phyloP scores from a whole-genome alignment of 2,113 vertebrate species.

The Hiodon tergisus region DNA sequence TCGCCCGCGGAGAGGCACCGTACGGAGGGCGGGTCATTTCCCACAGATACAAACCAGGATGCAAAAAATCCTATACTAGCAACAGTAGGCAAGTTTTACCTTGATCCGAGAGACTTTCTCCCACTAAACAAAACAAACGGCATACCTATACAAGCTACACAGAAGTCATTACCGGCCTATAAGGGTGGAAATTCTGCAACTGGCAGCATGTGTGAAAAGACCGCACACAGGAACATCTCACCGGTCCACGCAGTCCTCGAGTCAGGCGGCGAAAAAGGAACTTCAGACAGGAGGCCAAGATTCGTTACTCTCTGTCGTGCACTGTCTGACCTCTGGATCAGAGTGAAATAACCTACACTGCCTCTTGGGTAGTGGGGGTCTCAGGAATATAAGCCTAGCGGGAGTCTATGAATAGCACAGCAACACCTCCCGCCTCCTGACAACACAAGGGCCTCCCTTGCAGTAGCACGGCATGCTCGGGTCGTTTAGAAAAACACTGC shows the following conservation, averaged over 20 bases:
- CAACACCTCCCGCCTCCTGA: not conserved
- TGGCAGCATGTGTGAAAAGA: not conserved
- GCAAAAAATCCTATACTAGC: not conserved
- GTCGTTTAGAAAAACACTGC: not conserved
- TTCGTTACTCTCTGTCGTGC: not conserved
- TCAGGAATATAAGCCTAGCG: slow-evolving; percentile 5
- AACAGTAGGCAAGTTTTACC: not conserved
- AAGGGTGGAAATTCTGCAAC: not conserved
- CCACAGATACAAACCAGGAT: not conserved
- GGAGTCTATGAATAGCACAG: slow-evolving; percentile 14
- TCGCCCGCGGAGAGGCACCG: too few relatives aligned
- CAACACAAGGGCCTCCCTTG: not conserved
- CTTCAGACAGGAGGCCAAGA: too few relatives aligned
- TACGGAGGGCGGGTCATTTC: not conserved
- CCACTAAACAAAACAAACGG: too few relatives aligned
- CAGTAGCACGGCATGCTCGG: not conserved
- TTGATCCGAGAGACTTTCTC: not conserved
- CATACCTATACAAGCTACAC: too few relatives aligned
- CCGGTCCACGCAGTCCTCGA: too few relatives aligned
- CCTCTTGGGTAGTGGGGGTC: not conserved
- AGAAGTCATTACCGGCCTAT: too few relatives aligned
- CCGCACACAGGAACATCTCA: too few relatives aligned
- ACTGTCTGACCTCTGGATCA: not conserved
- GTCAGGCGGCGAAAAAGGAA: too few relatives aligned
- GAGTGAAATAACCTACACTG: not conserved